Evolutionary conservation across 2,113 vertebrate genomes (phyloP).

Genomic region (Rhegmatorhina hoffmannsi): DNA sequence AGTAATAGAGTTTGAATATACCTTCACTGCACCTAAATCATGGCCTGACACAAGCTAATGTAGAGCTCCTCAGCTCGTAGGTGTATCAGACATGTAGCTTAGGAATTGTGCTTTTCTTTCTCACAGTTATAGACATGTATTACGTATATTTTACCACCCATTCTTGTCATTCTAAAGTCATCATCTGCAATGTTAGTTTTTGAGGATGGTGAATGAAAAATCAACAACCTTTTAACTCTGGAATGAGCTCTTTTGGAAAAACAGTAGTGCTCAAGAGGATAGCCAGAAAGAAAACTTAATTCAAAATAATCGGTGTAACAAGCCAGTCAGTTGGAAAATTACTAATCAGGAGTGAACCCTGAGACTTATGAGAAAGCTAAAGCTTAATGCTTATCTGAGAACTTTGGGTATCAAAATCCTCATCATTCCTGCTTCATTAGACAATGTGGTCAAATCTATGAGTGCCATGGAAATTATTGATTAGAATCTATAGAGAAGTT

Average conservation of each 20-base stretch:
- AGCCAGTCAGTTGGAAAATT: background rate
- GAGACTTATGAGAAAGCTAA: background rate
- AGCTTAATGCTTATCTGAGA: background rate
- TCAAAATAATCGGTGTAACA: slow-evolving; percentile 6
- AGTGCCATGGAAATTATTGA: background rate
- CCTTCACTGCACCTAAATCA: background rate
- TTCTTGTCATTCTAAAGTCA: background rate
- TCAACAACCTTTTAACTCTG: background rate
- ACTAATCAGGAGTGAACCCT: background rate
- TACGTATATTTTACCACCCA: background rate
- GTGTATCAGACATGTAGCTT: background rate
- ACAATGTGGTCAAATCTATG: background rate
- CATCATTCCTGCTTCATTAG: background rate
- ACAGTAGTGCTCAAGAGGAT: background rate
- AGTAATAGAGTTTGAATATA: background rate
- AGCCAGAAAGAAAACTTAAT: background rate
- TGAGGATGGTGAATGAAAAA: background rate
- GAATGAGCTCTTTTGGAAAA: background rate
- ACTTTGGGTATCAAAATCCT: background rate
- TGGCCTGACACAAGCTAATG: background rate
- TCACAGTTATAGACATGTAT: background rate
- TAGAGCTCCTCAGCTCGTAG: background rate
- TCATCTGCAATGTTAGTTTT: background rate
- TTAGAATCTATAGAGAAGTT: background rate
- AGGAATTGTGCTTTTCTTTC: background rate